Percentiles rank a stretch among this genome's conserved stretches.
These are phyloP conservation scores for Etheostoma cragini DNA, from an alignment of 2,113 vertebrate genomes.

Conservation along the genomic window DNA sequence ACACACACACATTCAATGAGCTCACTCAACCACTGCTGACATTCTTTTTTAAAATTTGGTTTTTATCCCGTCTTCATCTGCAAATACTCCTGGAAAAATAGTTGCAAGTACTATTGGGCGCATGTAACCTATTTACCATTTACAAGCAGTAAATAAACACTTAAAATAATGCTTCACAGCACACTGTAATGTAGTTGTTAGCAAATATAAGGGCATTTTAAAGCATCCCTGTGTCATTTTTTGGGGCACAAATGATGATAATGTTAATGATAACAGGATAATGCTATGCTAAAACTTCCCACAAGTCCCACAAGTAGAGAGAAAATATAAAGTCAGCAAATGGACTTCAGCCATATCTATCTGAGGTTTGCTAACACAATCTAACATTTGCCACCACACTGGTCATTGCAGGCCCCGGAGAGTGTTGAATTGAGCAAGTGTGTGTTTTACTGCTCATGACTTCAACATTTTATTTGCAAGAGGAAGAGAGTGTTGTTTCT, in stretches of 20 bases:
- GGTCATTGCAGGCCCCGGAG: background rate
- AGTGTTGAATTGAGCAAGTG: background rate
- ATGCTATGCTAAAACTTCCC: background rate
- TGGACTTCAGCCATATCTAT: background rate
- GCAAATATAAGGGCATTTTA: background rate
- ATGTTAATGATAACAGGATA: too few relatives aligned
- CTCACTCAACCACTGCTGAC: constrained; percentile 16
- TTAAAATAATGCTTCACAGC: background rate
- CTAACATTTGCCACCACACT: background rate
- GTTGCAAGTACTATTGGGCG: background rate
- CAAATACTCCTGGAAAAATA: background rate
- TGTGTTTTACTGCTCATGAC: background rate
- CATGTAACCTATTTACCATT: background rate
- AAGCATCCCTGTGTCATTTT: background rate
- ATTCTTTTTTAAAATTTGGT: background rate
- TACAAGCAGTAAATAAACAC: background rate
- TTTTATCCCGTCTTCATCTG: background rate
- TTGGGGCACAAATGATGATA: background rate
- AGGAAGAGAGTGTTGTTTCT: background rate
- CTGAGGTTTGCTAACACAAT: background rate
- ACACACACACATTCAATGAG: constrained; percentile 2
- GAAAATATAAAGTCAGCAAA: background rate
- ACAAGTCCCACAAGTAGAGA: background rate
- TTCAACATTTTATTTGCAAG: background rate
- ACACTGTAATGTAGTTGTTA: background rate